Evolutionary conservation across 2,113 vertebrate species (phyloP).

Genomic region (Macroglossus sobrinus): DNA sequence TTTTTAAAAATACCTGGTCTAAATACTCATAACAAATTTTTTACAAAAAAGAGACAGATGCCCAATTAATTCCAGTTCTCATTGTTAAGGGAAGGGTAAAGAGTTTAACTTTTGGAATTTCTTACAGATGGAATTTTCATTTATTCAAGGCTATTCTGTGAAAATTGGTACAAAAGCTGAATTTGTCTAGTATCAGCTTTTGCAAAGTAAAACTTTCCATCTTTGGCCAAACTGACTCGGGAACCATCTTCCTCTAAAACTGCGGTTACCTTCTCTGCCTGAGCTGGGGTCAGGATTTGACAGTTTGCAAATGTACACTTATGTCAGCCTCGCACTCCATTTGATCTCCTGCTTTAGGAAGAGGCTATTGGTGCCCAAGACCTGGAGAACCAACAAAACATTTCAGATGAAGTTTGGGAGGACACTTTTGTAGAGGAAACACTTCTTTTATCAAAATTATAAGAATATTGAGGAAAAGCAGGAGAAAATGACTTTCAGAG

Average conservation of each 20-base stretch:
- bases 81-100: background rate
- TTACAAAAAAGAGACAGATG: background rate
- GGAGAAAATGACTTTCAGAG: background rate
- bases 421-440: background rate
- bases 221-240: background rate
- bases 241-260: background rate
- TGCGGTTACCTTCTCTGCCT: background rate
- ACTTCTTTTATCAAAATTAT: background rate
- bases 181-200: background rate
- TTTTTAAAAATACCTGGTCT: background rate
- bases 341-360: background rate
- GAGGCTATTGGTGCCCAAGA: rapidly evolving
- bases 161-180: background rate
- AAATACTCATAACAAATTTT: background rate
- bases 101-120: background rate
- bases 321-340: background rate
- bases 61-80: background rate
- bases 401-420: background rate
- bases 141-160: background rate
- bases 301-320: background rate
- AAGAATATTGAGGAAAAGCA: background rate
- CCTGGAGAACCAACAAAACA: background rate
- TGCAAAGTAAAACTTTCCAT: background rate
- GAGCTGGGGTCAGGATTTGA: background rate
- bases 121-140: background rate